These are phyloP conservation scores for Drymonia ruficornis DNA, from an alignment of 2,888 invertebrate genomes.

Conservation along the genomic window DNA sequence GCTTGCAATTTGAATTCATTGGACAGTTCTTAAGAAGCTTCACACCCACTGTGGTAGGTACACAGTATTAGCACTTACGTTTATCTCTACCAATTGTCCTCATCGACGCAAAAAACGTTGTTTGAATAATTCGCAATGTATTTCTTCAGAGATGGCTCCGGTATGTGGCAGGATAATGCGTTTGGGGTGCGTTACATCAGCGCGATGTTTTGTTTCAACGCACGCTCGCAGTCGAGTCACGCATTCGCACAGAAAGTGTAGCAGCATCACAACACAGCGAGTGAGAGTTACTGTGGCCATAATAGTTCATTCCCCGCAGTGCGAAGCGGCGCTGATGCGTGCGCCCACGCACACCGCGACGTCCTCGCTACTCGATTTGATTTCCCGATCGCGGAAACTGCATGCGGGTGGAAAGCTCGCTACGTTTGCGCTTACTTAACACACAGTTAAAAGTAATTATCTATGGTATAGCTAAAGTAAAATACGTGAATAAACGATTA, in stretches of 20 bases:
- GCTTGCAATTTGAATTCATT: background rate
- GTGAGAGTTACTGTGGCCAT: conserved; percentile 74
- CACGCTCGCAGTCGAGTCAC: conserved; percentile 66
- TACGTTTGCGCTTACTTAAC: background rate
- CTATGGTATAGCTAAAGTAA: background rate
- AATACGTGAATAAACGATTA: background rate
- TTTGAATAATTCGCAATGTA: conserved; percentile 3
- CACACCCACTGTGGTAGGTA: too few species aligned
- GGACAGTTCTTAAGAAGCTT: too few species aligned
- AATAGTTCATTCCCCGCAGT: conserved; percentile 72
- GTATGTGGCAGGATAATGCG: conserved; percentile 59
- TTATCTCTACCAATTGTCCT: background rate
- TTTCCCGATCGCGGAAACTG: conserved; percentile 36
- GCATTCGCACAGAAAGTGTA: conserved; percentile 74
- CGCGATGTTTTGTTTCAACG: conserved; percentile 45
- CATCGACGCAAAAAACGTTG: conserved; percentile 15
- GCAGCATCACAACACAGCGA: conserved; percentile 72
- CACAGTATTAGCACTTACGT: background rate
- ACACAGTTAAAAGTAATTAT: background rate
- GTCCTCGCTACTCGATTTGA: conserved; percentile 32
- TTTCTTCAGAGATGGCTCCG: conserved; percentile 20
- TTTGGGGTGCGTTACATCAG: conserved; percentile 71
- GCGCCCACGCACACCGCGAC: conserved; percentile 15
- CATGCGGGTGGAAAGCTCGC: conserved; percentile 17
- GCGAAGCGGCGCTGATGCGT: conserved; percentile 4